Conservation (phyloP, 2,797 vertebrate species). For the Sebastes trivittatus region DNA sequence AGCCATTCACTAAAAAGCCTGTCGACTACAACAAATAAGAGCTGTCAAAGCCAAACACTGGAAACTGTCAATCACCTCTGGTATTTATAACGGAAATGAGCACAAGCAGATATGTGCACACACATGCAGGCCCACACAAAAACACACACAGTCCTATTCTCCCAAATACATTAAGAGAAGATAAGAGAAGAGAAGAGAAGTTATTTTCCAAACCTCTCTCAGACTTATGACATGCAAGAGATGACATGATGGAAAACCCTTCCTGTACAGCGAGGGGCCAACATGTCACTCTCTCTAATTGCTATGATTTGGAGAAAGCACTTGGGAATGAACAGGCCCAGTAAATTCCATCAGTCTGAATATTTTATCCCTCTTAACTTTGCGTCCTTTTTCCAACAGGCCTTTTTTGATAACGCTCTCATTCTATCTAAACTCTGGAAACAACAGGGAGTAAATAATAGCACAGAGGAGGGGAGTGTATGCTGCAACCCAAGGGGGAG, state of each 20-base stretch:
- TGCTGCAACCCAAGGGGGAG: conserved; percentile 10
- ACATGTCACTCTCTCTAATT: conserved; percentile 37
- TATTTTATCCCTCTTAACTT: conserved; percentile 26
- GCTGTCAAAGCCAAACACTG: conserved; percentile 74
- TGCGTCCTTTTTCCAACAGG: neutral
- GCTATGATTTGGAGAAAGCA: conserved; percentile 34
- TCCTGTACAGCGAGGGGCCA: conserved; percentile 10
- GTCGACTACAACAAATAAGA: conserved; percentile 70
- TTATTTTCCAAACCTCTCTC: conserved; percentile 23
- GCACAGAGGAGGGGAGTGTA: conserved; percentile 18
- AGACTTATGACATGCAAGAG: conserved; percentile 17
- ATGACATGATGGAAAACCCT: conserved; percentile 28
- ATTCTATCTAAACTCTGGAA: conserved; percentile 45
- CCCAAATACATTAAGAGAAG: neutral
- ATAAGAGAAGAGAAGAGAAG: neutral
- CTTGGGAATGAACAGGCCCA: conserved; percentile 25
- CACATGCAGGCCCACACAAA: conserved; percentile 18
- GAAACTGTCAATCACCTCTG: conserved; percentile 70
- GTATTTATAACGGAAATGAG: conserved; percentile 69
- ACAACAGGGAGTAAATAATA: conserved; percentile 49
- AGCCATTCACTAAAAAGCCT: conserved; percentile 68
- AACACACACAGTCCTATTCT: neutral
- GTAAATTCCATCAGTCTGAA: conserved; percentile 43
- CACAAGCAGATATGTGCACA: conserved; percentile 36
- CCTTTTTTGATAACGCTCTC: conserved; percentile 42